Evolutionary conservation across 2,113 vertebrate species (phyloP).

Genomic region (Perognathus longimembris): DNA sequence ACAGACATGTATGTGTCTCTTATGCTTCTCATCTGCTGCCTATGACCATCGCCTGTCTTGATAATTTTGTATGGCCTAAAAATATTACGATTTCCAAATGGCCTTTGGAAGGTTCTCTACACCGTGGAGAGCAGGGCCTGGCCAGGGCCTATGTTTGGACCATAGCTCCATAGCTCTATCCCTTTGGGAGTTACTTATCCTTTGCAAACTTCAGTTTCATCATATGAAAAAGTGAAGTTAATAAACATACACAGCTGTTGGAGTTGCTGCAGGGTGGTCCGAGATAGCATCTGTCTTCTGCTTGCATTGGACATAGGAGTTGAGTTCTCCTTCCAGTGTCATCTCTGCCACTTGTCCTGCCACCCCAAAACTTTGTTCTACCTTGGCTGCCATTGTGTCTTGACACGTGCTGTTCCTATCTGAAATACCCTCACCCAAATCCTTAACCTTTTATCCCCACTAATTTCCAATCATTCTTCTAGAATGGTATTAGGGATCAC

Average conservation of each 20-base stretch:
- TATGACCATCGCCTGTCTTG: no score
- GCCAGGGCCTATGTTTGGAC: neutral
- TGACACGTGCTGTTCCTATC: neutral
- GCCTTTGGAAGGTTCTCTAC: no score
- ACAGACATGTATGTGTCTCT: no score
- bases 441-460: neutral
- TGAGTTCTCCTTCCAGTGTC: neutral
- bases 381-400: neutral
- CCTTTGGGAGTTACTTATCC: no score
- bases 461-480: neutral
- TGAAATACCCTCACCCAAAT: neutral
- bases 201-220: neutral
- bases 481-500: neutral
- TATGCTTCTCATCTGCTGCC: no score
- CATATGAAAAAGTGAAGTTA: neutral
- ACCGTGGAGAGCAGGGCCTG: no score
- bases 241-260: neutral
- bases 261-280: neutral
- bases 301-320: neutral
- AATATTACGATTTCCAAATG: no score
- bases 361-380: accelerated
- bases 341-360: accelerated
- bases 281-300: neutral
- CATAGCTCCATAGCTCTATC: no score
- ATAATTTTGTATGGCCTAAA: no score